A percentile compares a stretch with the other conserved stretches of the same genome.
phyloP scores from a whole-genome alignment of 1,140 invertebrate species.

The Habropoda laboriosa region DNA sequence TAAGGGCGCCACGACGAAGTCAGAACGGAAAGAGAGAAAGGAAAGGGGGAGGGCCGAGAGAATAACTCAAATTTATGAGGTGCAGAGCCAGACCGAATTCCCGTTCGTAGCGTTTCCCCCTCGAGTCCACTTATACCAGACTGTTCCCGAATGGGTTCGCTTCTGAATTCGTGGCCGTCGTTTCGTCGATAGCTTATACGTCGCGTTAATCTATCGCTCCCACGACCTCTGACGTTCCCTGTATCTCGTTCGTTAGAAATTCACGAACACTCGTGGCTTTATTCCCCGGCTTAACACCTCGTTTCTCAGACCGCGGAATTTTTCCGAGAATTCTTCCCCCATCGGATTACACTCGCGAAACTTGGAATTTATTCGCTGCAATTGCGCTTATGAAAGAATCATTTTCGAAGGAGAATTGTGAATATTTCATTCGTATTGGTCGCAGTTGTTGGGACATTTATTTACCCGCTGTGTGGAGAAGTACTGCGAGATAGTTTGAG shows the following conservation, averaged over 20 bases:
- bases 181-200: conserved; percentile 49
- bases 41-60: conserved; percentile 37
- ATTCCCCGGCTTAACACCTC: background rate
- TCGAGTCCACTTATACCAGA: conserved; percentile 70
- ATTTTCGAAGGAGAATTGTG: conserved; percentile 10
- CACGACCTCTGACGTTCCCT: conserved; percentile 17
- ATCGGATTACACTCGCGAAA: background rate
- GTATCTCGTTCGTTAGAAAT: conserved; percentile 22
- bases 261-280: background rate
- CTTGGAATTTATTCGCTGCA: background rate
- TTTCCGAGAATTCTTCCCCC: background rate
- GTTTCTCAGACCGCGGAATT: background rate
- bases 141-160: conserved; percentile 47
- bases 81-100: conserved; percentile 71
- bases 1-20: conserved; percentile 61
- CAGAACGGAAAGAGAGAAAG: conserved; percentile 41
- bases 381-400: conserved; percentile 8
- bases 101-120: conserved; percentile 55
- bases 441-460: too few relatives aligned
- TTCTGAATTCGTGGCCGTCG: conserved; percentile 22
- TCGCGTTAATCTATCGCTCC: conserved; percentile 54
- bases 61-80: conserved; percentile 74
- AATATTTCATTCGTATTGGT: too few relatives aligned
- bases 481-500: too few relatives aligned
- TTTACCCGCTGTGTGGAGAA: too few relatives aligned